Base-by-base conservation (phyloP, 2,113 vertebrate genomes). In the Axis porcinus region DNA sequence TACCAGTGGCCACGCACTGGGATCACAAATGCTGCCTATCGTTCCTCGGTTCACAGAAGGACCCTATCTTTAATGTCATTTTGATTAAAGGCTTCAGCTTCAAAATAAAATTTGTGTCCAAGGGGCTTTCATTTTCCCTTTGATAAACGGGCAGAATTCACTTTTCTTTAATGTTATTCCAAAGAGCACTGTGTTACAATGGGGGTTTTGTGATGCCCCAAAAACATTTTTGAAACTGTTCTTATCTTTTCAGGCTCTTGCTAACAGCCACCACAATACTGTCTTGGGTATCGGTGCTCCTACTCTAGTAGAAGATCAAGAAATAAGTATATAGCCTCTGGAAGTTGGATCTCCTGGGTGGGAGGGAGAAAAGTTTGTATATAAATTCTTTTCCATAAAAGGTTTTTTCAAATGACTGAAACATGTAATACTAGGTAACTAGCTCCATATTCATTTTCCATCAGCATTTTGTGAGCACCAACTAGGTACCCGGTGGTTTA, bases 11-110 rank as follows among this genome's bases (percentile, higher is more conserved):
- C 86, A 76, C 36, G 25, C 15, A 62, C 0, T 91, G 96, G 97
- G 93, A 54, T 60, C 89, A 58, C 78, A 96, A 98, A 95, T 88
- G 94, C 81, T 96, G 30, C 91, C 89, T 87, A 62, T 96, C 86
- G 95, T 94, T 97, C 89, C 94, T 98, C 13, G 50, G 70, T 47
- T 98, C 91, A 79, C 86, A 83, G 89, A 92, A 92, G 92, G 94
- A 96, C 85, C 91, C 8, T 98, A 95, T 98, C 98, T 99, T 97
- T 89, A 96, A 97, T 98, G 98, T 99, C 98, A 98, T 97, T 93
- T 94, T 98, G 98, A 99, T 99, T 98, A 99, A 99, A 98, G 97
- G 97, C 97, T 99, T 97, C 97, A 96, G 94, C 97, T 98, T 98
- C 97, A 98, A 95, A 97, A 96, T 97, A 98, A 97, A 95, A 97